Base-by-base conservation (phyloP, 2,797 vertebrate genomes). In the Typhlichthys subterraneus region DNA sequence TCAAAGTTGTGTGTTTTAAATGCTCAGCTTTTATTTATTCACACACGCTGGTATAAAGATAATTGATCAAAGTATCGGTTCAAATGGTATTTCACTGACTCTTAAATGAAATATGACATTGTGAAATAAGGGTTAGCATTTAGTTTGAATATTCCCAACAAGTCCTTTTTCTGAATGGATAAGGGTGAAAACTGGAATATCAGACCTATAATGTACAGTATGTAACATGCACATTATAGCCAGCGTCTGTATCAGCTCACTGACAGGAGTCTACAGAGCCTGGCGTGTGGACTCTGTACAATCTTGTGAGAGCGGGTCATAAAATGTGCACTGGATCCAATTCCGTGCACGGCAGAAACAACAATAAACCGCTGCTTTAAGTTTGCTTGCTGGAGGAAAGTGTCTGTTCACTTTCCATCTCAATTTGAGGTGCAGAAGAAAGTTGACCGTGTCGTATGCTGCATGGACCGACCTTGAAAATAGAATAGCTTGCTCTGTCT, bases 391-490 rank as follows among this genome's bases (percentile, higher is more conserved):
- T 12, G 12, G 23, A 63, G 64, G 38, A 56, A 50, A 53, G 12
- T 14, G 59, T 59, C 1, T 2, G 14, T 48, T 33, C 31, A 52
- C 51, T 12, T 53, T 33, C 50, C 58, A 14, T 46, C 52, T 38
- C 51, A 46, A 10, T 61, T 53, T 52, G 60, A 58, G 59, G 53
- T 66, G 65, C 45, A 52, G 12, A 23, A 57, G 51, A 63, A 74
- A 33, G 11, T 23, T 53, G 49, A 67, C 70, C 46, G 73, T 59
- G 64, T 23, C 12, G 45, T 19, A 68, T n/a, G 31, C 62, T 57
- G 42, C 52, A 67, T 46, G 67, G 13, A 70, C 69, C 72, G 67
- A 74, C 71, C 70, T 84, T 80, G 67, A 78, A 72, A 67, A 78
- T 17, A 62, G 67, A 81, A 73, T 33, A 53, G 61, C 63, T 66